These are phyloP conservation scores for Cydia pomonella DNA, from an alignment of 1,140 invertebrate genomes.

Conservation along the genomic window DNA sequence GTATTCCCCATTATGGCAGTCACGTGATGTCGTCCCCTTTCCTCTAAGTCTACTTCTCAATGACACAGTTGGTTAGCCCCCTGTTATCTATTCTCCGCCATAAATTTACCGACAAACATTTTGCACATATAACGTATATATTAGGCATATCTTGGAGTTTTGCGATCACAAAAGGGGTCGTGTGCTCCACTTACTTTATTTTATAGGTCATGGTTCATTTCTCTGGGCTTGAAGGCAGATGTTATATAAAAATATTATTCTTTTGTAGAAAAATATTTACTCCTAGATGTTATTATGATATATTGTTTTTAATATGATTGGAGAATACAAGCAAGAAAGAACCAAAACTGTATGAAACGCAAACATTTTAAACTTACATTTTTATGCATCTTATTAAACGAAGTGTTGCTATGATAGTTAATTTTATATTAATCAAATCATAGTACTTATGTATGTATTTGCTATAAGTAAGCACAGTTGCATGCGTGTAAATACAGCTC, in stretches of 20 bases:
- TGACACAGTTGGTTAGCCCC: neutral
- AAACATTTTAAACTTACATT: no score
- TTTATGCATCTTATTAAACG: no score
- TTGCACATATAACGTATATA: neutral
- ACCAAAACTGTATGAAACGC: no score
- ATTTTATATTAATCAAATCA: no score
- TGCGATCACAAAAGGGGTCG: neutral
- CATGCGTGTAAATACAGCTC: no score
- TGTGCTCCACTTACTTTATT: constrained; percentile 10
- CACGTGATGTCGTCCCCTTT: no score
- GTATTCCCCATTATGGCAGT: no score
- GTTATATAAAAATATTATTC: neutral
- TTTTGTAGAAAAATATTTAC: neutral
- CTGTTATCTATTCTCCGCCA: neutral
- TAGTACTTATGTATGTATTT: no score
- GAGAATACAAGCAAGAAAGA: neutral
- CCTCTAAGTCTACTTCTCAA: no score
- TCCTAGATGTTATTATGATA: neutral
- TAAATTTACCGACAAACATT: neutral
- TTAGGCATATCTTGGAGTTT: neutral
- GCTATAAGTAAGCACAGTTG: no score
- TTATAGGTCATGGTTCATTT: constrained; percentile 4
- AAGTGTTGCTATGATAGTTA: no score
- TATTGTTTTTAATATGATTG: neutral
- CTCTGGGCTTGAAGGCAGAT: neutral